A percentile compares a stretch with the other conserved stretches of the same genome.
phyloP scores from a whole-genome alignment of 1,140 invertebrate genomes.

The Drosophila triauraria region DNA sequence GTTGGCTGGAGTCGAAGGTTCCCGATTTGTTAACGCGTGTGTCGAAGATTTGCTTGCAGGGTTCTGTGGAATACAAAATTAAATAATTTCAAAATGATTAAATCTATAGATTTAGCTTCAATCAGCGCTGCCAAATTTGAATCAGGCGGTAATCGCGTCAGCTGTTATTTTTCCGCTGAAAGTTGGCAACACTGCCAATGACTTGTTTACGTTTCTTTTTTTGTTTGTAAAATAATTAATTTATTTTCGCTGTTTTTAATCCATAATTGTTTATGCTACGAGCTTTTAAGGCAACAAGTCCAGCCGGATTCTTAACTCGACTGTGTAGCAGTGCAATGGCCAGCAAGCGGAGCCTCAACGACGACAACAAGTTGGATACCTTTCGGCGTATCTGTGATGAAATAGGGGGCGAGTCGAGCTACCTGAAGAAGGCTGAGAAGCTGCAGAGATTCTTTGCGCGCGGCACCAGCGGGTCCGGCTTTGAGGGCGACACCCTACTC shows the following conservation, averaged over 20 bases:
- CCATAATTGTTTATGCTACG: constrained; percentile 19
- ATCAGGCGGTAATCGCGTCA: neutral
- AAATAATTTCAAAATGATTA: neutral
- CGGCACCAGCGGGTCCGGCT: constrained; percentile 86
- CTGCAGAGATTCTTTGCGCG: constrained; percentile 87
- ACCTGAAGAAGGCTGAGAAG: constrained; percentile 92
- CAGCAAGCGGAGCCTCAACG: constrained; percentile 65
- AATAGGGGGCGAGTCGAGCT: constrained; percentile 91
- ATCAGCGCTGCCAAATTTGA: neutral
- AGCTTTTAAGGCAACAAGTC: neutral
- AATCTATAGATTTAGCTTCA: too few species aligned
- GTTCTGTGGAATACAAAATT: constrained; percentile 33
- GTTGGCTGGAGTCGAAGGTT: constrained; percentile 90
- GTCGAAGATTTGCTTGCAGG: constrained; percentile 91
- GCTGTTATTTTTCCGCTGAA: neutral
- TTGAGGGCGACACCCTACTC: constrained; percentile 91
- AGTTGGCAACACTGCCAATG: neutral
- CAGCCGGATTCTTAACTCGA: constrained; percentile 1
- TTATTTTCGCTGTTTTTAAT: constrained; percentile 10
- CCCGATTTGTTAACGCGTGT: constrained; percentile 93
- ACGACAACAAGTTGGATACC: constrained; percentile 91
- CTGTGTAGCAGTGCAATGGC: constrained; percentile 28
- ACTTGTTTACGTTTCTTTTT: neutral
- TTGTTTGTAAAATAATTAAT: constrained; percentile 6
- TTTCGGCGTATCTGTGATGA: constrained; percentile 92